Evolutionary conservation across 2,888 invertebrate genomes (phyloP), one percentile per base, ranked within the genome.

Genomic region (Theretra japonica): DNA sequence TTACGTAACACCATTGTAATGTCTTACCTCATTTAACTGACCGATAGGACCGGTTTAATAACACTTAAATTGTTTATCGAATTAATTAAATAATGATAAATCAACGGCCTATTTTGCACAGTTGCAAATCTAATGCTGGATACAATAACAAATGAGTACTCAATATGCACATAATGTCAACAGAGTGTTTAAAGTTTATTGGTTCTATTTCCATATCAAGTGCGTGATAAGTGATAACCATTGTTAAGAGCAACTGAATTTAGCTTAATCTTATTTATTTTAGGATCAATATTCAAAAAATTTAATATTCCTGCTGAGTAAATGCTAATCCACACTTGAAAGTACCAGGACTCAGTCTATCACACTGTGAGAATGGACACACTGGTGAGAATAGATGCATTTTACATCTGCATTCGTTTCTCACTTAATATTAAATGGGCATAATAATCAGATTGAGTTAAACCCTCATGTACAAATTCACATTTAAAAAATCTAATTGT

Each of bases 181-280:
- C 62, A 65, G 53, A 53, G 48, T 65, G 4, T 65, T 6, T 65
- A 48, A 48, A 48, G 65, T 41, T 65, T 23, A 48, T 65, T 65
- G 65, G 65, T 65, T 65, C 23, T 21, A 23, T 65, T 65, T 65
- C 15, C 65, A 65, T 65, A 65, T 65, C 65, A 65, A 48, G 17
- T 65, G 65, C 65, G 48, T 48, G 65, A 65, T 65, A 48, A 65
- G 48, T 48, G 65, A 65, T 65, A 48, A 65, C 48, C 41, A 65
- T 65, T 48, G 21, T 65, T 65, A 65, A 65, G 41, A 41, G 23
- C 48, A 23, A 48, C 48, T 23, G 23, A 65, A 65, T 25, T 65
- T 65, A 17, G 65, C 23, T 41, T 65, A 65, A 65, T 65, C 62
- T 21, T 11, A 65, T 65, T 23, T 23, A 65, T 33, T 41, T 23